Base-by-base conservation (phyloP, 30 jellyfish, hydroid and myxozoan genomes). In the Rhopilema esculentum region DNA sequence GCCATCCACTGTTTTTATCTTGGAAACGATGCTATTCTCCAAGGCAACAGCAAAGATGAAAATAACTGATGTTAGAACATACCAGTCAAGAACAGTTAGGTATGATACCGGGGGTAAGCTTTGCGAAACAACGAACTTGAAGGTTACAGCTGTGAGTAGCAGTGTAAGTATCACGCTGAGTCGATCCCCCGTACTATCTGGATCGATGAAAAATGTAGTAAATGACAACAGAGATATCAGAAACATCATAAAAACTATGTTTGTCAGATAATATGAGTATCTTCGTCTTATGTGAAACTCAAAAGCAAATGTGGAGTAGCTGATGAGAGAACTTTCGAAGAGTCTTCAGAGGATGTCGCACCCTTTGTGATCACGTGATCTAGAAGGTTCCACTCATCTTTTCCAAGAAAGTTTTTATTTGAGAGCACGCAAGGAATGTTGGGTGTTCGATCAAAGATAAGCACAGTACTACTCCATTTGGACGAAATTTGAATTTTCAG, bases 31-130 rank as follows among this genome's bases (percentile, higher is more conserved):
- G 25, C 97, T 94, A 80, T 92, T 92, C 80, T 78, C 92, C 31
- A 92, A 29, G 16, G 98, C 92, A 69, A 92, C 95, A 66, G 88
- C 67, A 66, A 92, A 92, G 19, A 92, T 87, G 91, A 92, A 92
- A 27, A 83, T 86, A 18, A 92, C 98, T n/a, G 91, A 80, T 26
- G 88, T 49, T 57, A 92, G 88, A 25, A 92, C 97, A 70, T 92
- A 92, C 89, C 93, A 87, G 79, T 92, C 98, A 9, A 92, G 91
- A 32, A 92, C 83, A 9, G 98, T 92, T 82, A 92, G 65, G 74
- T 92, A 92, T 0, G 98, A 92, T 16, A 92, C 98, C 29, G 93
- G 93, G 68, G 98, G 98, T 72, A 92, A 83, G 66, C 93, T 92
- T 49, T 94, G 93, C 20, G 98, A 92, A 66, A 92, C 98, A 31